These are phyloP conservation scores for Catharus bicknelli DNA, from an alignment of 2,113 vertebrate genomes.

Conservation along the genomic window DNA sequence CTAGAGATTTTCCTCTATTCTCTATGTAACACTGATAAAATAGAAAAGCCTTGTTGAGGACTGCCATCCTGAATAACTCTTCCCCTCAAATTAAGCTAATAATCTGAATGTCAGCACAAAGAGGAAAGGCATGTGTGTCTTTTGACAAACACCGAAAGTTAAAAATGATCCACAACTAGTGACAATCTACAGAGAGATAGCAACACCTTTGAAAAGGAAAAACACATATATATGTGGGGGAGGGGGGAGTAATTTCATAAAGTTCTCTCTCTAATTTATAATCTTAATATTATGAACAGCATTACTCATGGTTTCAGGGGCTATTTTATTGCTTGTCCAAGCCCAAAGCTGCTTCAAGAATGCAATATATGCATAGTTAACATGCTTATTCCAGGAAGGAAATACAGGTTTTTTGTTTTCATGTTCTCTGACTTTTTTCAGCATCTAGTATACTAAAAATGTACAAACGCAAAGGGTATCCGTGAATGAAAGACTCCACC, in stretches of 20 bases:
- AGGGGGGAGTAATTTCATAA: not conserved
- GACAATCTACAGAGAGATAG: not conserved
- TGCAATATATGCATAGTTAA: not conserved
- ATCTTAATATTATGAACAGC: not conserved
- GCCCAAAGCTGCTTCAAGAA: not conserved
- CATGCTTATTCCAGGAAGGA: not conserved
- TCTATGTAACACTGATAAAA: not conserved
- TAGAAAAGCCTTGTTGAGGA: not conserved
- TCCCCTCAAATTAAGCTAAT: not conserved
- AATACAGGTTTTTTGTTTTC: not conserved
- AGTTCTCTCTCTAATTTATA: not conserved
- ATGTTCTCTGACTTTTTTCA: not conserved
- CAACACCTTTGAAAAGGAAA: not conserved
- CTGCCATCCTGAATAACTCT: not conserved
- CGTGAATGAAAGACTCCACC: not conserved
- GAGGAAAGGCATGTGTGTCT: not conserved
- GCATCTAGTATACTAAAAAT: not conserved
- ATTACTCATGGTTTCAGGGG: not conserved
- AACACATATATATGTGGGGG: rapidly evolving
- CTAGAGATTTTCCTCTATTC: not conserved
- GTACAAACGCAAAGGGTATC: not conserved
- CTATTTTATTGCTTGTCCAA: not conserved
- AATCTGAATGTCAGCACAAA: not conserved
- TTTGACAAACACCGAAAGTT: not conserved
- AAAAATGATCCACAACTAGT: not conserved